These are phyloP conservation scores for Hippocampus comes DNA, from an alignment of 2,113 vertebrate genomes.

Conservation along the genomic window DNA sequence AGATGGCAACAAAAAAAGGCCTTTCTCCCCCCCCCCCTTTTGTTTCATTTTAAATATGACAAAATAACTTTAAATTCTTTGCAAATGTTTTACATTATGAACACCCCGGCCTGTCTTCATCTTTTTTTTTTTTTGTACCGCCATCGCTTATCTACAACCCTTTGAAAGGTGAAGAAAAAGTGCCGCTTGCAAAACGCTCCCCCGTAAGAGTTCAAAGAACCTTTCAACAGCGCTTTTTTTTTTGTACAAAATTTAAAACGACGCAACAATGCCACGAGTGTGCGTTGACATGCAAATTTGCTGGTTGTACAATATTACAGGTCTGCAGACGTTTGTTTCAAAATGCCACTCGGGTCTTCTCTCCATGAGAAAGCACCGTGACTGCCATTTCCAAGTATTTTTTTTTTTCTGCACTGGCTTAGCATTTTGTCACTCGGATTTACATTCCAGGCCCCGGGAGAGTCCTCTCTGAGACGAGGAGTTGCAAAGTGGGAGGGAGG, in stretches of 20 bases:
- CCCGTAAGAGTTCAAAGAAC: conserved; percentile 46
- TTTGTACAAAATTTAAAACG: conserved; percentile 30
- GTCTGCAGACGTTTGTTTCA: conserved; percentile 22
- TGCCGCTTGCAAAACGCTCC: conserved; percentile 63
- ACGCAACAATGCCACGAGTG: conserved; percentile 42
- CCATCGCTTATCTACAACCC: conserved; percentile 70
- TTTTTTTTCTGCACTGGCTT: conserved; percentile 27
- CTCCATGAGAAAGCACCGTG: conserved; percentile 14
- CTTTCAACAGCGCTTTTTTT: conserved; percentile 40
- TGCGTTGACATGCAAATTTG: conserved; percentile 49
- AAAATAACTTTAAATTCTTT: conserved; percentile 95
- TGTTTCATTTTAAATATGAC: conserved; percentile 91
- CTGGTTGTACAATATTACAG: conserved; percentile 51
- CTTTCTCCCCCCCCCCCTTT: conserved; percentile 49
- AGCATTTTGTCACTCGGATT: conserved; percentile 20
- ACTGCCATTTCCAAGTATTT: conserved; percentile 16
- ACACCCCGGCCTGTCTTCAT: conserved; percentile 73
- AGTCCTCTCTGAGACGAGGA: conserved; percentile 12
- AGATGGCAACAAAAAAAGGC: conserved; percentile 80
- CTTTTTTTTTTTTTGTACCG: conserved; percentile 65
- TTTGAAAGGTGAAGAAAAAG: conserved; percentile 72
- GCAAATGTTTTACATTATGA: conserved; percentile 93
- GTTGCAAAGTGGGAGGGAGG: no score
- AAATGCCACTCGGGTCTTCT: conserved; percentile 25
- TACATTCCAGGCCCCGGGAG: conserved; percentile 35